Evolutionary conservation across 2,888 invertebrate genomes (phyloP), one percentile per base, ranked within the genome.

Genomic region (Aquatica leii): DNA sequence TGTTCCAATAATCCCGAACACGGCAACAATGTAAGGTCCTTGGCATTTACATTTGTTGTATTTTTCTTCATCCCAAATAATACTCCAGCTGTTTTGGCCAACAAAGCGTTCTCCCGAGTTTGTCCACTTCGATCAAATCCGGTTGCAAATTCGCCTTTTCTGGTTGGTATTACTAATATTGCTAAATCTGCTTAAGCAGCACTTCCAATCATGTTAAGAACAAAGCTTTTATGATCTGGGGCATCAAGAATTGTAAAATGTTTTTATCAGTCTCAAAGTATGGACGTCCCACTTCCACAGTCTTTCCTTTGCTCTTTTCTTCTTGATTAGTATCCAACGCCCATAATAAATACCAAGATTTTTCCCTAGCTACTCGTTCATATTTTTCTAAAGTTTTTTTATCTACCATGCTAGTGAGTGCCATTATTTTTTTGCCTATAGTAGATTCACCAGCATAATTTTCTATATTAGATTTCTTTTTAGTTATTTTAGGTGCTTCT

Each of bases 361-460:
- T 97, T 81, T 99, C 99, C 79, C 98, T 92, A 0, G 99, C 99
- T 84, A 99, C 99, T 78, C 96, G 88, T 84, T 99, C 98, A 83
- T 99, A 99, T 84, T 99, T 99, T 80, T 99, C 99, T 78, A 99
- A 83, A 60, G 99, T 99, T 82, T 99, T 87, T 82, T 99, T 98
- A 81, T 99, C 99, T 52, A 99, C 98, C 98, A 98, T 98, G 62
- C 99, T 98, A 17, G 98, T 98, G 67, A 96, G 84, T 40, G 94
- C 95, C 97, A 99, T 97, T 70, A 99, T 95, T 85, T 99, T 98
- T 71, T 99, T 98, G 67, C 99, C 98, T 81, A 99, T 99, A 52
- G 99, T 99, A 71, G 98, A 98, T 85, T 99, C 99, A 24, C 99
- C 99, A 78, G 99, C 99, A 88, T 99, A 98, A 92, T 99, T 99